Conservation (phyloP, 2,113 vertebrate species). For the Macrotus californicus region DNA sequence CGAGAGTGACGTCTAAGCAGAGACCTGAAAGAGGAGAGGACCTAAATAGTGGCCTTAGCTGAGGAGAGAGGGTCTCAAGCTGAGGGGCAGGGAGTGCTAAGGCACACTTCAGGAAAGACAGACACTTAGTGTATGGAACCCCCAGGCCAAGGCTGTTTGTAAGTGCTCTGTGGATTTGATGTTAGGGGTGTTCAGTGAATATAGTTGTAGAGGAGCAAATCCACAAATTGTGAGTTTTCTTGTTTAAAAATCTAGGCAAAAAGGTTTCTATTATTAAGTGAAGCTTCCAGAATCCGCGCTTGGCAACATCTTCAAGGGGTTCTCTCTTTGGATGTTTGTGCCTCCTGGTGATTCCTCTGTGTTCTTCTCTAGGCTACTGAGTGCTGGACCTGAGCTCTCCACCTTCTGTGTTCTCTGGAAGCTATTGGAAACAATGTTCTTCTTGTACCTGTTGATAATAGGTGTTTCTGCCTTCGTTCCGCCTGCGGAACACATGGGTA, state of each 20-base stretch:
- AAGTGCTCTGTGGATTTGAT: neutral
- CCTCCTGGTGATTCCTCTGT: neutral
- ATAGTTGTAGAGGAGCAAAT: neutral
- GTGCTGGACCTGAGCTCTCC: neutral
- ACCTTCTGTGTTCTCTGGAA: conserved; percentile 16
- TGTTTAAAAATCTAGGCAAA: neutral
- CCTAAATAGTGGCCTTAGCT: fast-evolving
- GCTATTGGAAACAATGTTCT: conserved; percentile 1
- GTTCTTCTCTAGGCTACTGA: conserved; percentile 50
- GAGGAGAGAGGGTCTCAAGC: neutral
- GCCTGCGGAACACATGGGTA: conserved; percentile 67
- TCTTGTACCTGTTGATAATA: conserved; percentile 10
- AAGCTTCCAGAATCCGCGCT: neutral
- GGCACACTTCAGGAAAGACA: neutral
- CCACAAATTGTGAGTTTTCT: neutral
- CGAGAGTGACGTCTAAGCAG: neutral
- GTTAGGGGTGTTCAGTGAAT: neutral
- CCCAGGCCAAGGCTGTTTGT: neutral
- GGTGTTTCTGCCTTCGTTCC: conserved; percentile 61
- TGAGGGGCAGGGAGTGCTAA: neutral
- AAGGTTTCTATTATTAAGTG: neutral
- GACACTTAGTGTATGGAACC: too few species aligned
- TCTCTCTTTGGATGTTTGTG: neutral
- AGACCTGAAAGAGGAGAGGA: neutral
- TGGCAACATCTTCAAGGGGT: neutral